Evolutionary conservation across 2,113 vertebrate genomes (phyloP).

Genomic region (Orthonyx spaldingii): DNA sequence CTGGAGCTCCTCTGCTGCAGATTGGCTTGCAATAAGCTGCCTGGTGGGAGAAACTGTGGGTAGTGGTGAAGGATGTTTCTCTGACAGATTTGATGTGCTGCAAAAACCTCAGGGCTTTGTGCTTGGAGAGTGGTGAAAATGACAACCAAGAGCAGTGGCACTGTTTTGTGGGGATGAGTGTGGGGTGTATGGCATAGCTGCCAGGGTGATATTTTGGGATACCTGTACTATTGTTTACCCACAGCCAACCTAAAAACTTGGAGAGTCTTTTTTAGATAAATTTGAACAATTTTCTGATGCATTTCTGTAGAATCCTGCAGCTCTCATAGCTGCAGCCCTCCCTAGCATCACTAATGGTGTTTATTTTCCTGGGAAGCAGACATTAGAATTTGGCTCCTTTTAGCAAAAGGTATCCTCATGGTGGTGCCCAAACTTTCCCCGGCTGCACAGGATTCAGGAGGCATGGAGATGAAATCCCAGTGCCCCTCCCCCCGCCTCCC

Average conservation of each 20-base stretch:
- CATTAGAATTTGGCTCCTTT: not conserved
- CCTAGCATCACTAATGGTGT: rapidly evolving
- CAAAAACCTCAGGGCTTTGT: not conserved
- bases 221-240: not conserved
- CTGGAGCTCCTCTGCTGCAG: not conserved
- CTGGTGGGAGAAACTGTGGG: not conserved
- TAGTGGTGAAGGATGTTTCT: not conserved
- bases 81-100: not conserved
- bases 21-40: not conserved
- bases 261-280: not conserved
- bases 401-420: rapidly evolving
- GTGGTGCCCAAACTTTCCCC: not conserved
- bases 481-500: rapidly evolving
- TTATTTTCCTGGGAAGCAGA: not conserved
- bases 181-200: rapidly evolving
- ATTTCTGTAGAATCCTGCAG: not conserved
- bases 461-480: not conserved
- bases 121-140: not conserved
- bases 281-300: not conserved
- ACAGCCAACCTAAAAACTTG: not conserved
- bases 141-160: rapidly evolving
- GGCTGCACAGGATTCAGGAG: not conserved
- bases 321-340: not conserved
- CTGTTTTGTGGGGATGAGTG: rapidly evolving
- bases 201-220: not conserved